These are phyloP conservation scores for Andrena fulva DNA, from an alignment of 2,888 invertebrate species.

Conservation along the genomic window DNA sequence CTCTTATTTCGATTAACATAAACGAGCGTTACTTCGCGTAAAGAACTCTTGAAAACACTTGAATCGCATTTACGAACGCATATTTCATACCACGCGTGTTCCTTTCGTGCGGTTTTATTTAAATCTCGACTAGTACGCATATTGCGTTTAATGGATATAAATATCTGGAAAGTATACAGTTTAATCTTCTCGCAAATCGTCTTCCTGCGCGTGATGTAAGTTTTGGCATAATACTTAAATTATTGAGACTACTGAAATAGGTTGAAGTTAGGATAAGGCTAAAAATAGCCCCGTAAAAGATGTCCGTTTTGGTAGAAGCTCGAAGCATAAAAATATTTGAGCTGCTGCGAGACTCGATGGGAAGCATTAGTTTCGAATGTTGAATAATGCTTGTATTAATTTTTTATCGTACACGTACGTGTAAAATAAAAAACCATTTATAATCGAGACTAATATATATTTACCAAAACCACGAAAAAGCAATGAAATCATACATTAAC, in stretches of 20 bases:
- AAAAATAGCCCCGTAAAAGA: slow-evolving; percentile 55
- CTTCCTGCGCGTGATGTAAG: slow-evolving; percentile 8
- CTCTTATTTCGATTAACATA: too few relatives aligned
- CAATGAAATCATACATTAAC: neutral
- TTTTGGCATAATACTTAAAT: slow-evolving; percentile 44
- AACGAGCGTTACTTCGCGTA: too few relatives aligned
- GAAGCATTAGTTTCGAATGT: neutral
- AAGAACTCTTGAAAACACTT: too few relatives aligned
- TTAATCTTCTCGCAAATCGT: slow-evolving; percentile 4
- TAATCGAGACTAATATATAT: neutral
- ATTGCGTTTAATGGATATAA: neutral
- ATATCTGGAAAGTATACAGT: neutral
- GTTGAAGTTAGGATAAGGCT: slow-evolving; percentile 66
- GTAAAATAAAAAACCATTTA: neutral
- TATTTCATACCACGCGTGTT: neutral
- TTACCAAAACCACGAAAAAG: neutral
- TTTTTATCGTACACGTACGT: neutral
- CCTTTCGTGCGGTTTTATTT: neutral
- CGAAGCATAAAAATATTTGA: slow-evolving; percentile 48
- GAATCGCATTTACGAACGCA: too few relatives aligned
- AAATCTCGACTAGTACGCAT: neutral
- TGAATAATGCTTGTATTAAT: slow-evolving; percentile 4
- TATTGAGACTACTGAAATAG: slow-evolving; percentile 64
- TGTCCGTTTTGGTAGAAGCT: slow-evolving; percentile 50
- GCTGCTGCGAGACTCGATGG: neutral